These are phyloP conservation scores for Tupaia tana DNA, from an alignment of 2,113 vertebrate species.

Conservation along the genomic window DNA sequence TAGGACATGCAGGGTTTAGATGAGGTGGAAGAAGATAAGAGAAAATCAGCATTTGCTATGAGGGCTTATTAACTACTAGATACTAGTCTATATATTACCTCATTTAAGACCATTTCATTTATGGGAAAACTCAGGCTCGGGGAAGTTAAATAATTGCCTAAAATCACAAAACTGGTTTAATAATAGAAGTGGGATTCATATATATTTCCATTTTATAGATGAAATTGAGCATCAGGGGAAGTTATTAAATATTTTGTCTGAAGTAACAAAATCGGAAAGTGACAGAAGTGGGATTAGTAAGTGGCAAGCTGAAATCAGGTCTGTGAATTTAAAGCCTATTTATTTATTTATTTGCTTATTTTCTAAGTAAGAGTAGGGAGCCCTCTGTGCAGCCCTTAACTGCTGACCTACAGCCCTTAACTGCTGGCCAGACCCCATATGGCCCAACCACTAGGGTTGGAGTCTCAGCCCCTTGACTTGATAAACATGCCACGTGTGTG, in stretches of 20 bases:
- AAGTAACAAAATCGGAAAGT: slow-evolving; percentile 21
- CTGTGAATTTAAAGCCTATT: background rate
- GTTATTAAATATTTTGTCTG: background rate
- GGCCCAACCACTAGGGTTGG: no score
- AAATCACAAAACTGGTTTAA: slow-evolving; percentile 30
- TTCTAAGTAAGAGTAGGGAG: no score
- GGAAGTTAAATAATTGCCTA: background rate
- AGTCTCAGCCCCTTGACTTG: no score
- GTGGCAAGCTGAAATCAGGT: background rate
- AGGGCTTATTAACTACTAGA: background rate
- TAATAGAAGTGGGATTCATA: background rate
- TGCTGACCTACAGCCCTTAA: no score
- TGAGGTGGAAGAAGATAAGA: background rate
- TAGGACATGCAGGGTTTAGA: background rate
- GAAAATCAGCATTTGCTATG: background rate
- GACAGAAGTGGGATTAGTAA: background rate
- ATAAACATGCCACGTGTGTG: no score
- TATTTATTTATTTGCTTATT: no score
- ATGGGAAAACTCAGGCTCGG: slow-evolving; percentile 12
- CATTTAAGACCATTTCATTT: slow-evolving; percentile 22
- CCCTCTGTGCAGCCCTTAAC: no score
- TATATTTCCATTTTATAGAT: slow-evolving; percentile 33
- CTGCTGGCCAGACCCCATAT: no score
- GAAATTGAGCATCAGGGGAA: background rate
- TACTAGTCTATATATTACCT: background rate